Conservation (phyloP, 1,140 invertebrate species). For the Bombus pascuorum region DNA sequence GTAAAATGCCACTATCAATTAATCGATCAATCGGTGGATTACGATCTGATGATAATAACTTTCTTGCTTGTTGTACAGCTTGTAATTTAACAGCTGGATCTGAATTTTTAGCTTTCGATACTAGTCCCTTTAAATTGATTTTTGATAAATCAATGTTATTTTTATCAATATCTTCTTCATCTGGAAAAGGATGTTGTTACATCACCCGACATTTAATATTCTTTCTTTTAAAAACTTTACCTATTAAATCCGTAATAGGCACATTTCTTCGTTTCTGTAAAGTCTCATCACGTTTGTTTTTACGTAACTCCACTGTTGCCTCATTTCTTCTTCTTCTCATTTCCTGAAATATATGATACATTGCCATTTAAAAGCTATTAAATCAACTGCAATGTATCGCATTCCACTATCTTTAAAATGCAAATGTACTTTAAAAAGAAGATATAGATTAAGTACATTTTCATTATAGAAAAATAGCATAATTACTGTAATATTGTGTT, state of each 20-base stretch:
- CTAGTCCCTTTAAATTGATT: constrained; percentile 87
- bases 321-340: constrained; percentile 97
- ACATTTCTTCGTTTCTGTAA: constrained; percentile 97
- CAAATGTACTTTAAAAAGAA: background rate
- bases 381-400: background rate
- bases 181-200: constrained; percentile 72
- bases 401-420: background rate
- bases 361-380: background rate
- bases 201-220: background rate
- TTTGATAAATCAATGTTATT: constrained; percentile 82
- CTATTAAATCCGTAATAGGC: constrained; percentile 90
- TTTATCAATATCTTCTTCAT: constrained; percentile 89
- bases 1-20: constrained; percentile 96
- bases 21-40: constrained; percentile 99
- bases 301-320: constrained; percentile 96
- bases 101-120: constrained; percentile 88
- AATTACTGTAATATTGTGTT: background rate
- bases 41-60: constrained; percentile 97
- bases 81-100: constrained; percentile 89
- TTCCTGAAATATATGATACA: constrained; percentile 85
- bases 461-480: background rate
- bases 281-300: constrained; percentile 98
- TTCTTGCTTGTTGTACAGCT: constrained; percentile 94
- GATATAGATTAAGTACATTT: background rate
- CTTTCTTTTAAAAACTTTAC: constrained; percentile 74